These are phyloP conservation scores for Nymphalis io DNA, from an alignment of 1,140 invertebrate species.

Conservation along the genomic window DNA sequence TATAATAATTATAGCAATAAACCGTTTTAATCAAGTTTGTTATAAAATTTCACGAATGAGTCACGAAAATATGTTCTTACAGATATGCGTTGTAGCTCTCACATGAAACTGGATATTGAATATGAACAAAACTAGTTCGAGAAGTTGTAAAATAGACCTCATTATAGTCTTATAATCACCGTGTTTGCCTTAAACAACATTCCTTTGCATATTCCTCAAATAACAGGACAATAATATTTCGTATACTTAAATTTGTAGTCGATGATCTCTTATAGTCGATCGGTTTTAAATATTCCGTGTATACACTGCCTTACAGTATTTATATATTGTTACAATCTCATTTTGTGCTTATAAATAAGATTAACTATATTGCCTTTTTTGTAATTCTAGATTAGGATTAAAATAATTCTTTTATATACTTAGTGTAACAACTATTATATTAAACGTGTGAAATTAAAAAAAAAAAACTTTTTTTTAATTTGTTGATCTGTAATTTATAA, in stretches of 20 bases:
- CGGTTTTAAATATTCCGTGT: slow-evolving; percentile 11
- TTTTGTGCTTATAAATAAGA: slow-evolving; percentile 29
- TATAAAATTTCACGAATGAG: too few relatives aligned
- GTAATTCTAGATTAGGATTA: slow-evolving; percentile 4
- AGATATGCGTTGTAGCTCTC: too few relatives aligned
- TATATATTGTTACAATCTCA: slow-evolving; percentile 28
- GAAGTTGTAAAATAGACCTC: slow-evolving; percentile 16
- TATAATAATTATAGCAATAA: too few relatives aligned
- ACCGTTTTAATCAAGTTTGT: too few relatives aligned
- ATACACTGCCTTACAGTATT: slow-evolving; percentile 42
- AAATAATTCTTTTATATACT: neutral
- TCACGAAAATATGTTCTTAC: too few relatives aligned
- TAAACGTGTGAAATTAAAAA: too few relatives aligned
- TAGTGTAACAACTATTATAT: neutral
- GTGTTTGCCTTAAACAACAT: slow-evolving; percentile 28
- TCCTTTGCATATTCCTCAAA: slow-evolving; percentile 35
- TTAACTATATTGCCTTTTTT: slow-evolving; percentile 9
- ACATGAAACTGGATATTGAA: too few relatives aligned
- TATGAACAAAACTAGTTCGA: too few relatives aligned
- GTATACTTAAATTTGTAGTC: slow-evolving; percentile 25
- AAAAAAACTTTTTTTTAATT: neutral
- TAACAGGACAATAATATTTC: slow-evolving; percentile 30
- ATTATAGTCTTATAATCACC: slow-evolving; percentile 6
- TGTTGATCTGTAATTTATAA: neutral
- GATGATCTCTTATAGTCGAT: slow-evolving; percentile 18